These are phyloP conservation scores for Cherax destructor DNA, from an alignment of 1,140 invertebrate genomes.

Conservation along the genomic window DNA sequence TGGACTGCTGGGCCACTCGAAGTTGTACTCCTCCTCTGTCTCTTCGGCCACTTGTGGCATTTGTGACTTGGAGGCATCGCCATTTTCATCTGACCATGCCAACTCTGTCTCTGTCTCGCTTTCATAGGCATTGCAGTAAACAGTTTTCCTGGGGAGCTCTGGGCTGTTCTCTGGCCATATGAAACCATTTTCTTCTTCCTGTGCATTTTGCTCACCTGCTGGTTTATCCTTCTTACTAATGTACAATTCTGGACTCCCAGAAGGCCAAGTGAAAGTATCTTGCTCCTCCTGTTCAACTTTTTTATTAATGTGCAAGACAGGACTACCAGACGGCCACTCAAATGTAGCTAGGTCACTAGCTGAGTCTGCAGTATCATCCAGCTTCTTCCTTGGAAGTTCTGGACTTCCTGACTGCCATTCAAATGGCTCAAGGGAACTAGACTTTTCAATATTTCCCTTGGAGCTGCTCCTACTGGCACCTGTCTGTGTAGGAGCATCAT, in stretches of 20 bases:
- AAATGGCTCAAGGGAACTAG: slow-evolving; percentile 39
- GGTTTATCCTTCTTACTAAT: slow-evolving; percentile 17
- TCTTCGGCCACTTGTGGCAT: slow-evolving; percentile 49
- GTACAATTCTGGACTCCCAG: slow-evolving; percentile 14
- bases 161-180: slow-evolving; percentile 54
- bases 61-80: neutral
- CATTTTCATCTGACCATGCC: slow-evolving; percentile 48
- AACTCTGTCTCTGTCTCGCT: slow-evolving; percentile 55
- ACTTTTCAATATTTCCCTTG: slow-evolving; percentile 27
- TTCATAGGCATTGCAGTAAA: slow-evolving; percentile 31
- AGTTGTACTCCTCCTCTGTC: slow-evolving; percentile 61
- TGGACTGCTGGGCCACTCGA: slow-evolving; percentile 71
- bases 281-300: neutral
- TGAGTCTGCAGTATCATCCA: neutral
- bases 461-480: slow-evolving; percentile 31
- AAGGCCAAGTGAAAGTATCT: neutral
- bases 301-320: neutral
- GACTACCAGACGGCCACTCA: slow-evolving; percentile 49
- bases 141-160: slow-evolving; percentile 31
- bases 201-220: slow-evolving; percentile 4
- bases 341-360: neutral
- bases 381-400: slow-evolving; percentile 26
- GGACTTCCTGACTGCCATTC: slow-evolving; percentile 48
- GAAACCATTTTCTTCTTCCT: neutral
- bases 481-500: neutral